Conservation (phyloP, 2,888 invertebrate species). For the Minunthozetes semirufus region DNA sequence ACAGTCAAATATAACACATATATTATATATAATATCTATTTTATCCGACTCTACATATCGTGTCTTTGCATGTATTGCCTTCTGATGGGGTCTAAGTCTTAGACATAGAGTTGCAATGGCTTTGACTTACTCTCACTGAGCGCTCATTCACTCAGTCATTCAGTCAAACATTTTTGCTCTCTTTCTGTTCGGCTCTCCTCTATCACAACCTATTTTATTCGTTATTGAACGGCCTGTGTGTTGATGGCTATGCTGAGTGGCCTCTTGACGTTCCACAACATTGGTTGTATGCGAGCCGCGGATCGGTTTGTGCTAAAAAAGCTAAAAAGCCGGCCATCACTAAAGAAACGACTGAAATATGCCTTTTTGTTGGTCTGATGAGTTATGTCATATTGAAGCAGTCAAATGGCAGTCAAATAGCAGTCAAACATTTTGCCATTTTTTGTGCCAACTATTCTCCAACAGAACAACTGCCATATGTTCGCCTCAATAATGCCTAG, state of each 20-base stretch:
- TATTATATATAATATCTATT: not conserved
- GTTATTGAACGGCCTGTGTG: not conserved
- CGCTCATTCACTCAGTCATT: conserved; percentile 13
- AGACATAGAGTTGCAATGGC: not conserved
- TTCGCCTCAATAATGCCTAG: not conserved
- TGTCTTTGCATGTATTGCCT: conserved; percentile 29
- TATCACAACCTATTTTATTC: conserved; percentile 30
- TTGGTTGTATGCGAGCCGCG: conserved; percentile 30
- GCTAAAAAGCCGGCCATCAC: conserved; percentile 25
- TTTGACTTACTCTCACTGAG: not conserved
- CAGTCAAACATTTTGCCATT: not conserved
- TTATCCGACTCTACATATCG: not conserved
- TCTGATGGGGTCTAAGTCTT: conserved; percentile 19
- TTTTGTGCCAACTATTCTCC: not conserved
- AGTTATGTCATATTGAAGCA: conserved; percentile 31
- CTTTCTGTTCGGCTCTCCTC: conserved; percentile 39
- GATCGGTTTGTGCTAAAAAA: conserved; percentile 28
- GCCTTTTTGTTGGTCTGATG: conserved; percentile 27
- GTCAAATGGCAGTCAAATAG: not conserved
- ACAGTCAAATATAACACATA: no score
- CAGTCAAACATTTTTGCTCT: conserved; percentile 7
- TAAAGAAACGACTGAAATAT: conserved; percentile 24
- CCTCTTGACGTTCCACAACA: conserved; percentile 31
- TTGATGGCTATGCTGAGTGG: conserved; percentile 23
- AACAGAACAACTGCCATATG: not conserved